Conservation (phyloP, 1,140 invertebrate genomes). For the Cyclina sinensis region DNA sequence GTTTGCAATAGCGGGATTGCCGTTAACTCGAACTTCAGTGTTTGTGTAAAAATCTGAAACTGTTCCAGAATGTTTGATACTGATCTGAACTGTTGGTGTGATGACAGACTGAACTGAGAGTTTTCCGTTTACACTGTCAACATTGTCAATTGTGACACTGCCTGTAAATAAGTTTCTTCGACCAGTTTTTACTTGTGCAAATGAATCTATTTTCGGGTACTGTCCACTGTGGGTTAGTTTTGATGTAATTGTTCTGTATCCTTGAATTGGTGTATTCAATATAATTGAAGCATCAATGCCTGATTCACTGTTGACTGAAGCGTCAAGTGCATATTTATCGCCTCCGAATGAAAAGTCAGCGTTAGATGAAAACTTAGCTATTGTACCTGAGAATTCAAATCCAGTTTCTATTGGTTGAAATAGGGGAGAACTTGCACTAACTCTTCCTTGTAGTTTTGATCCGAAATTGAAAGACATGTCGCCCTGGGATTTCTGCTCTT, state of each 20-base stretch:
- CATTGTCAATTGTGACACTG: conserved; percentile 25
- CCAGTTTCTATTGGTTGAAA: background rate
- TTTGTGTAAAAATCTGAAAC: conserved; percentile 27
- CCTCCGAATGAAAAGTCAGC: background rate
- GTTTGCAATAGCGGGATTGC: background rate
- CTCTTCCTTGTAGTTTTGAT: conserved; percentile 26
- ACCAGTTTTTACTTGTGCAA: conserved; percentile 12
- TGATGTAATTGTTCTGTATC: conserved; percentile 20
- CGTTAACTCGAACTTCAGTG: conserved; percentile 1
- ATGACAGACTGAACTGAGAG: conserved; percentile 4
- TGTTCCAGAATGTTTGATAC: background rate
- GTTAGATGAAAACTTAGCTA: background rate
- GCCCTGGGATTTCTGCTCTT: conserved; percentile 9
- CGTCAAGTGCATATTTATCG: background rate
- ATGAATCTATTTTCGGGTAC: background rate
- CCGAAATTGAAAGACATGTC: conserved; percentile 52
- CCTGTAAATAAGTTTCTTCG: conserved; percentile 33
- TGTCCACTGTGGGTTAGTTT: background rate
- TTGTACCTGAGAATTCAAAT: conserved; percentile 22
- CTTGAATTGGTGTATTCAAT: conserved; percentile 30
- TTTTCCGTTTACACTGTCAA: conserved; percentile 14
- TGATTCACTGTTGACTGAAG: background rate
- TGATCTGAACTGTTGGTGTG: conserved; percentile 32
- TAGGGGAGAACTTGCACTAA: conserved; percentile 16
- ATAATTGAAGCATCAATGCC: conserved; percentile 18